phyloP scores from a whole-genome alignment of 2,888 invertebrate species.

The Serrognathus titanus region DNA sequence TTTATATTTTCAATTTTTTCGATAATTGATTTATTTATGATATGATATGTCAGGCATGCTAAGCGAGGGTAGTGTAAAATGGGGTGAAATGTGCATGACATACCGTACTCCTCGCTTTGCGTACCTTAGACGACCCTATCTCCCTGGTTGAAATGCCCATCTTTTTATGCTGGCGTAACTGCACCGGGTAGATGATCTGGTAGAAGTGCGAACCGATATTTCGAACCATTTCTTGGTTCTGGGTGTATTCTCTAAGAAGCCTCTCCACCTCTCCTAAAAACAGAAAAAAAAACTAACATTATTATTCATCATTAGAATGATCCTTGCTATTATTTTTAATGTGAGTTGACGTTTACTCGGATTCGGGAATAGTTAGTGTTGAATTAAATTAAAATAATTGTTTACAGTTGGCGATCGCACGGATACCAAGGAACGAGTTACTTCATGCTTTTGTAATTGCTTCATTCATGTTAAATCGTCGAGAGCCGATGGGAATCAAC shows the following conservation, averaged over 20 bases:
- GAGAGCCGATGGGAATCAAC: no score
- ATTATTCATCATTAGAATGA: no score
- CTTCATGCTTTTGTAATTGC: no score
- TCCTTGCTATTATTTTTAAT: no score
- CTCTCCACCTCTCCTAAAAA: slow-evolving; percentile 83
- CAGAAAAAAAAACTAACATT: slow-evolving; percentile 4
- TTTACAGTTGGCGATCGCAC: no score
- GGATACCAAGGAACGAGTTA: no score
- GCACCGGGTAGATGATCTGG: slow-evolving; percentile 93
- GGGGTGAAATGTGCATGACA: slow-evolving; percentile 47
- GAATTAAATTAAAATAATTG: no score
- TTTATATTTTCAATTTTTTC: no score
- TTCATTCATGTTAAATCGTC: no score
- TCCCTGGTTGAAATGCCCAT: slow-evolving; percentile 94
- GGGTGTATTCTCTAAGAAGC: slow-evolving; percentile 83
- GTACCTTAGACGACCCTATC: slow-evolving; percentile 83
- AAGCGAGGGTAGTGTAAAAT: slow-evolving; percentile 8
- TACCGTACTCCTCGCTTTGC: slow-evolving; percentile 58
- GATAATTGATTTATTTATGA: no score
- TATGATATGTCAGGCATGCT: not conserved
- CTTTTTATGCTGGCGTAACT: slow-evolving; percentile 91
- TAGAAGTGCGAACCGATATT: slow-evolving; percentile 90
- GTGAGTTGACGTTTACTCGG: no score
- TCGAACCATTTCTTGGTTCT: slow-evolving; percentile 88
- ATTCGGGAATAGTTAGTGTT: no score